Percentiles rank a stretch among this genome's conserved stretches.
Evolutionary conservation across 2,888 invertebrate genomes (phyloP).

Genomic region (Watsonalla cultraria): DNA sequence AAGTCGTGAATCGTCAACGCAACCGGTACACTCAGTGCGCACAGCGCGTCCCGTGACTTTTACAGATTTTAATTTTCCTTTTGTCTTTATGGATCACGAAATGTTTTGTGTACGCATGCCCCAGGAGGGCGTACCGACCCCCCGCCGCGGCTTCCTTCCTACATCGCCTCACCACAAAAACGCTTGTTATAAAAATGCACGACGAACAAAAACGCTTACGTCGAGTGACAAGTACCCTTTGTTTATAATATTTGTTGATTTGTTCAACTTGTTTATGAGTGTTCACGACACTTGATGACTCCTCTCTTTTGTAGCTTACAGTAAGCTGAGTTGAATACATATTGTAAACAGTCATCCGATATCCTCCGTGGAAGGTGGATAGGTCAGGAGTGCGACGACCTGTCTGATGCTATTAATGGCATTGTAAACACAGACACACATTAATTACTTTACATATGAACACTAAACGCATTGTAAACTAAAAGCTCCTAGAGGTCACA

Average conservation of each 20-base stretch:
- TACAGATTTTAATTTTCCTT: conserved; percentile 74
- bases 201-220: conserved; percentile 70
- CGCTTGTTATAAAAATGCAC: conserved; percentile 71
- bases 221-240: conserved; percentile 75
- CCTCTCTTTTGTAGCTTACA: conserved; percentile 42
- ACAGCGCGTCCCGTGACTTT: conserved; percentile 53
- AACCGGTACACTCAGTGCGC: conserved; percentile 21
- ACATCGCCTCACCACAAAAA: conserved; percentile 72
- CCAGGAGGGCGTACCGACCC: conserved; percentile 65
- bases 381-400: not conserved
- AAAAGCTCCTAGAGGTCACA: not conserved
- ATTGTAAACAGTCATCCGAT: conserved; percentile 22
- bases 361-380: conserved; percentile 14
- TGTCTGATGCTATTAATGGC: not conserved
- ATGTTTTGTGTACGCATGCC: conserved; percentile 73
- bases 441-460: not conserved
- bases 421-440: not conserved
- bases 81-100: conserved; percentile 78
- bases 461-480: too few relatives aligned
- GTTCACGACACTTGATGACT: conserved; percentile 65
- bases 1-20: conserved; percentile 14
- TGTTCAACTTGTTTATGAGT: conserved; percentile 65
- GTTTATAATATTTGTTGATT: conserved; percentile 74
- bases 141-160: conserved; percentile 75
- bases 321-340: conserved; percentile 15